Evolutionary conservation across 2,888 invertebrate genomes (phyloP), one percentile per base, ranked within the genome.

Genomic region (Amphimallon solstitiale): DNA sequence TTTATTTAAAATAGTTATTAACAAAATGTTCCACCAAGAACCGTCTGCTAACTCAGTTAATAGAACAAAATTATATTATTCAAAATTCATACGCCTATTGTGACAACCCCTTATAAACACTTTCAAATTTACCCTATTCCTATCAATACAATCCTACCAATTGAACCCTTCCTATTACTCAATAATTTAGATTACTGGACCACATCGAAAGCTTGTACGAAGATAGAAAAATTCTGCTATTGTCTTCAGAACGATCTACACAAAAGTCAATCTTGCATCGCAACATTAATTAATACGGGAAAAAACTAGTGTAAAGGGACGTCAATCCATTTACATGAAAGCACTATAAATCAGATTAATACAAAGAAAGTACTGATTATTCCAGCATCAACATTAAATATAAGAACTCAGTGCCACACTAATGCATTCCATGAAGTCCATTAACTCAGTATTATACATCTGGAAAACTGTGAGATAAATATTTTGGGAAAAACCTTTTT

Each of bases 121-220:
- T 40, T 40, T 40, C 40, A 40, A 40, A 6, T 7, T 2, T 40
- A 40, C 12, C 40, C 40, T n/a, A 15, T 40, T 12, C 40, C 40
- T 2, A 40, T 40, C 12, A 14, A 12, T 15, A 12, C 15, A 2
- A 7, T n/a, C 15, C 12, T 40, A 12, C 40, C 40, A 2, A 40
- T 15, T 12, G 40, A 40, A 40, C 9, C 40, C 12, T 40, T 40
- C 12, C 10, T 40, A n/a, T 12, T 40, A 40, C 40, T 40, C 40
- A 49, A 49, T 21, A 49, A 49, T n/a, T 14, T 9, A 17, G 23
- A 49, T 10, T 34, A 49, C 19, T 49, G 49, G 23, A 49, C 49
- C 2, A 49, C 49, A 49, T 49, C 49, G 9, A 9, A 21, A 10
- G 4, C 23, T 4, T 21, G 49, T 10, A 23, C 10, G 15, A 21